Base-by-base conservation (phyloP, 1,140 invertebrate genomes). In the Pinna nobilis region DNA sequence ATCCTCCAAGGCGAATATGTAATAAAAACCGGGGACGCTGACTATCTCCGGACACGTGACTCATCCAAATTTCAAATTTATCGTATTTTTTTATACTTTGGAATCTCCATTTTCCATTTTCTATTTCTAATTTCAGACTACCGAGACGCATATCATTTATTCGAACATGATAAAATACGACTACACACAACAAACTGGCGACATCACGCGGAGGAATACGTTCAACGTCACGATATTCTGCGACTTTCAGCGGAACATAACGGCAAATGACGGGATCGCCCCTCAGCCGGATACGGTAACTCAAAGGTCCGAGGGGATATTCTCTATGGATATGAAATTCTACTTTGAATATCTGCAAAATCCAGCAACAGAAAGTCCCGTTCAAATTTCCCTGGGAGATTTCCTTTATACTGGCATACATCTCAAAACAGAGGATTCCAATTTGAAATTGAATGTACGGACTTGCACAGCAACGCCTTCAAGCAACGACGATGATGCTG, bases 131-230 rank as follows among this genome's bases (percentile, higher is more conserved):
- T 76, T 77, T 32, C 78, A 86, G 85, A 44, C 51, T 23, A 88
- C 87, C 57, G 67, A 60, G 3, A 77, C 81, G 0, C 80, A 86
- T 63, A 82, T 88, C 23, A 65, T 82, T 20, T 88, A 87, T 70
- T 60, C 35, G 35, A 85, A 83, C 50, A 70, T 64, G 0, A 69
- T 88, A 23, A 69, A 74, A 13, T 82, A 86, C 39, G 70, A 79
- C 20, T 77, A 77, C 30, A 85, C 84, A 0, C 47, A 39, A 2
- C 53, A 53, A 13, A 70, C 73, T 15, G 72, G 70, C 2, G 13
- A 59, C 37, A 82, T 84, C 51, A 77, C 74, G 15, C 67, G 84
- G 9, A 65, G 71, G 3, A 80, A 84, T 50, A 74, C 66, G 3
- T 80, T 79, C 72, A 50, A 65, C 13, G 68, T 87, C 1, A 60